Evolutionary conservation across 2,113 vertebrate genomes (phyloP).

Genomic region (Hystrix cristata): DNA sequence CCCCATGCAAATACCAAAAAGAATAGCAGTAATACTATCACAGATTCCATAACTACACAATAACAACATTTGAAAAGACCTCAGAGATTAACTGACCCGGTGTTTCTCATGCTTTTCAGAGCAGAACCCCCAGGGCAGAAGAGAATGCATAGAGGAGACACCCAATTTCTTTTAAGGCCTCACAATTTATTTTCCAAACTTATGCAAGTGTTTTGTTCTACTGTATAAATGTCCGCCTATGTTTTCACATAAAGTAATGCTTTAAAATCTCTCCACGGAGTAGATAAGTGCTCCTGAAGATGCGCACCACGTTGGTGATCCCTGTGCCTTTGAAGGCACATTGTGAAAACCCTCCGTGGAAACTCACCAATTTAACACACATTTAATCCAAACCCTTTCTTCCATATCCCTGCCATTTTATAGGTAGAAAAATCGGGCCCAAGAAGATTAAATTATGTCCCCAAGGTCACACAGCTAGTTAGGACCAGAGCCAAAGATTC

Average conservation of each 20-base stretch:
- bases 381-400: neutral
- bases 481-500: neutral
- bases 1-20: neutral
- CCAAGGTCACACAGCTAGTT: neutral
- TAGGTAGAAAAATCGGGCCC: neutral
- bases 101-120: neutral
- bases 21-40: neutral
- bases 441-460: neutral
- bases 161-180: neutral
- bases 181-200: neutral
- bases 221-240: no score
- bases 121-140: neutral
- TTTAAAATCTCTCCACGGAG: neutral
- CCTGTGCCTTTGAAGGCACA: neutral
- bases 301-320: accelerated
- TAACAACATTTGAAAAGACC: neutral
- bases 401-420: neutral
- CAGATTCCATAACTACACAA: neutral
- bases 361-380: neutral
- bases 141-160: neutral
- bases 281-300: neutral
- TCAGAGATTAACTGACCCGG: neutral
- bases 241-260: no score
- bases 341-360: neutral
- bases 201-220: neutral